Base-by-base conservation (phyloP, 2,888 invertebrate genomes). In the Netelia inedita region DNA sequence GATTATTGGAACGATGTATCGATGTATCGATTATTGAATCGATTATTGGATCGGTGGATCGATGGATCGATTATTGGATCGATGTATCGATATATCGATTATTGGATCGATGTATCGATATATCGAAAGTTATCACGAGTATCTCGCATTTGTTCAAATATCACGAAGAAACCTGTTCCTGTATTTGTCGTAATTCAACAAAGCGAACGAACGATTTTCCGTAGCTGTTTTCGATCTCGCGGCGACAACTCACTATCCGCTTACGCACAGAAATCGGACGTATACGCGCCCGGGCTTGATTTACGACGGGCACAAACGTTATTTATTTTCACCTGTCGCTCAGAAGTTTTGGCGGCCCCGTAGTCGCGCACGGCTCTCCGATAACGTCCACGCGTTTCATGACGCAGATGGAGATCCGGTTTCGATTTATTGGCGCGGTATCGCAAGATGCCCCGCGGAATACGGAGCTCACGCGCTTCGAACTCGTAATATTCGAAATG, bases 361-460 rank as follows among this genome's bases (percentile, higher is more conserved):
- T 9, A 73, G 55, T 53, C 69, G 35, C 57, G 65, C 41, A 57
- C 11, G 68, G 57, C 66, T 68, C 28, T 46, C 79, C 79, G 83
- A 86, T 86, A 83, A 82, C 63, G 75, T 82, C 68, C 76, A 66
- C 69, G 85, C 84, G 82, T 75, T 35, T 79, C 87, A 72, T 84
- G 78, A 84, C 82, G 84, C 85, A 85, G 87, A 87, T 87, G 87
- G 78, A 87, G 86, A 87, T 86, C 84, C 83, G 72, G 79, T 81
- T 85, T 82, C 82, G 82, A 86, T 85, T 86, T 86, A 83, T 86
- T 79, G 81, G 74, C 43, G 65, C 43, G 43, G 75, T 78, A 71
- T 59, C 55, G 57, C 61, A 46, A 69, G 68, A 50, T 61, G 21
- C 55, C 23, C 41, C 35, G 35, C 35, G n/a, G 23, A 57, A 23